Evolutionary conservation across 2,888 invertebrate genomes (phyloP).

Genomic region (Pollenia griseotomentosa): DNA sequence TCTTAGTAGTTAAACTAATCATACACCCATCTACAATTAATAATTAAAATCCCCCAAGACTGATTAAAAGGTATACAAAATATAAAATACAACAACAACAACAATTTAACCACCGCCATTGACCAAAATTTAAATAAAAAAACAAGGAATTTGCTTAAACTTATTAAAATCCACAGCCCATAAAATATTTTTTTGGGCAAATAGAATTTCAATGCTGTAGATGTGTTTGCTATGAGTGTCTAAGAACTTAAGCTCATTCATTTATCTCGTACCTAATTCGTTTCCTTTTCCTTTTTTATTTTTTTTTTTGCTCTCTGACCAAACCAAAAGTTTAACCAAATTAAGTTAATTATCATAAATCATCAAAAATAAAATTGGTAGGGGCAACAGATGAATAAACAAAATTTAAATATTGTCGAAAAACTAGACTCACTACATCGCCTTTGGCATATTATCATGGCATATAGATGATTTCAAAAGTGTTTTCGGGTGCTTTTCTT

Average conservation of each 20-base stretch:
- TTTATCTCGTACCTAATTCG: not conserved
- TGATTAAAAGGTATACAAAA: not conserved
- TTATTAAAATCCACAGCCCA: constrained; percentile 38
- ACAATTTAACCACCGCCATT: not conserved
- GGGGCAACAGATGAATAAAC: constrained; percentile 6
- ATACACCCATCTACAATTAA: constrained; percentile 26
- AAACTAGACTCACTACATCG: constrained; percentile 6
- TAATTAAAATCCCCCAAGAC: constrained; percentile 6
- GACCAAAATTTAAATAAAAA: not conserved
- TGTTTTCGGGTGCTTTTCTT: no score
- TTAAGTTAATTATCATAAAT: constrained; percentile 64
- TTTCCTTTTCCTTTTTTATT: not conserved
- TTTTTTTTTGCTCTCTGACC: no score
- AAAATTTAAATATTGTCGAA: not conserved
- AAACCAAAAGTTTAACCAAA: constrained; percentile 16
- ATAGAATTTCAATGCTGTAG: constrained; percentile 18
- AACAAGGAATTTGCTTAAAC: constrained; percentile 13
- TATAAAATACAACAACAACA: not conserved
- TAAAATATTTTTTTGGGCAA: constrained; percentile 31
- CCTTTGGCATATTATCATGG: not conserved
- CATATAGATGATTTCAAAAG: not conserved
- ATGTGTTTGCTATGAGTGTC: not conserved
- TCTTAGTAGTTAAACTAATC: constrained; percentile 2
- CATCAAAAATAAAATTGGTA: constrained; percentile 11
- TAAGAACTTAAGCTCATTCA: constrained; percentile 9